Conservation (phyloP, 2,113 vertebrate genomes). For the Anhinga anhinga region DNA sequence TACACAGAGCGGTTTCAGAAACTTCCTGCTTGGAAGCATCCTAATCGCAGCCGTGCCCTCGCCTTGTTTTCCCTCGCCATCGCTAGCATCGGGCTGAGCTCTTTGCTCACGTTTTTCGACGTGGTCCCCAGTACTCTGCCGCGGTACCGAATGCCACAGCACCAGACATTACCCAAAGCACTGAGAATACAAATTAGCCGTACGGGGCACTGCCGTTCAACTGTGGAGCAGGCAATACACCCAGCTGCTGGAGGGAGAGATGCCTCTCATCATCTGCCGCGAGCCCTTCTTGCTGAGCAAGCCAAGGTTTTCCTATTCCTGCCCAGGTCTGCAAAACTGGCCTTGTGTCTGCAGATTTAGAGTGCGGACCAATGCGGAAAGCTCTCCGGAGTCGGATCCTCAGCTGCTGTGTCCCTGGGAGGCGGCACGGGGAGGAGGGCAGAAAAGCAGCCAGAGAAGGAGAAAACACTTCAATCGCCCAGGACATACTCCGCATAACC, state of each 20-base stretch:
- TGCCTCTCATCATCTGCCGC: background rate
- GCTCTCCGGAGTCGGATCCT: background rate
- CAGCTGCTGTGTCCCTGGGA: background rate
- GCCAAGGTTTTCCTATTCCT: background rate
- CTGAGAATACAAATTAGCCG: background rate
- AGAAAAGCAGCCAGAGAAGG: background rate
- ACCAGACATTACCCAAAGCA: background rate
- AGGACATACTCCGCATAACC: background rate
- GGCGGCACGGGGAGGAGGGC: background rate
- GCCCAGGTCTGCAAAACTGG: background rate
- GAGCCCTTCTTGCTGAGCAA: background rate
- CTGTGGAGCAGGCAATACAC: background rate
- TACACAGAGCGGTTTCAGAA: background rate
- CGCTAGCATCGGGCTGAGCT: background rate
- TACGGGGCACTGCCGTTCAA: background rate
- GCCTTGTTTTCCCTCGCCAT: background rate
- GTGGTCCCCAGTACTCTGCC: background rate
- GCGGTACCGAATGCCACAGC: background rate
- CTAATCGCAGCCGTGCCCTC: background rate
- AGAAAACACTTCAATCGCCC: background rate
- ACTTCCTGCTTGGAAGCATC: constrained; percentile 42
- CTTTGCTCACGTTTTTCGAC: background rate
- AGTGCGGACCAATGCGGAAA: background rate
- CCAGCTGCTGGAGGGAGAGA: background rate
- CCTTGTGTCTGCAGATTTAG: background rate